A percentile compares a stretch with the other conserved stretches of the same genome.
Evolutionary conservation across 2,888 invertebrate species (phyloP).

Genomic region (Ceramica pisi): DNA sequence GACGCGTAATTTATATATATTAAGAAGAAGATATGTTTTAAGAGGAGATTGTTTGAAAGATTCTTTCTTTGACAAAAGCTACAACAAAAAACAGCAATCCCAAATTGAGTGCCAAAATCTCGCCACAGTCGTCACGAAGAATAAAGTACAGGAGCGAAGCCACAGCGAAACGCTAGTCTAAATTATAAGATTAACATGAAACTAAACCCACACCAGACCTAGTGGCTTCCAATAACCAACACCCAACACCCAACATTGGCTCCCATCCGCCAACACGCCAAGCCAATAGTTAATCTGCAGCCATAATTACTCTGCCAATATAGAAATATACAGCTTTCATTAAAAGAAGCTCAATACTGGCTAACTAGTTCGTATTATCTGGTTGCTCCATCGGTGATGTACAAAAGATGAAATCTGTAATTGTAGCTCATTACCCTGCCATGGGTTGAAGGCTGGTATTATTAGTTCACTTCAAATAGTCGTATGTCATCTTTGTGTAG

Average conservation of each 20-base stretch:
- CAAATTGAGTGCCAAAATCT: no score
- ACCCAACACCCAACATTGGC: constrained; percentile 28
- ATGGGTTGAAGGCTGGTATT: constrained; percentile 55
- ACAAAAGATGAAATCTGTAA: constrained; percentile 67
- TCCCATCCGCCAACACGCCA: constrained; percentile 46
- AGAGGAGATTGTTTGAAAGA: no score
- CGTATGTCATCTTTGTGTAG: constrained; percentile 56
- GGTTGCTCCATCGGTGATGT: constrained; percentile 56
- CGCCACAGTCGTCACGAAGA: no score
- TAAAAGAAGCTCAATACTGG: constrained; percentile 49
- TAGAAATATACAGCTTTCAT: constrained; percentile 71
- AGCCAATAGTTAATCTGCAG: constrained; percentile 63
- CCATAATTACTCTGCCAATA: constrained; percentile 75
- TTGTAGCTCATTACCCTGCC: constrained; percentile 65
- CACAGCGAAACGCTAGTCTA: no score
- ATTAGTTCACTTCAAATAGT: constrained; percentile 61
- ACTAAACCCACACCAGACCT: background rate
- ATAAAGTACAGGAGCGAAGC: no score
- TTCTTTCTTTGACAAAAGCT: no score
- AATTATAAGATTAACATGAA: no score
- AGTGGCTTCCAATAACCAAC: constrained; percentile 6
- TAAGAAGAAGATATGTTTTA: no score
- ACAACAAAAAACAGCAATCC: no score
- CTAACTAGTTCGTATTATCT: constrained; percentile 60
- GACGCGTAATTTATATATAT: no score